phyloP scores from a whole-genome alignment of 2,888 invertebrate species.

The Pollenia angustigena region DNA sequence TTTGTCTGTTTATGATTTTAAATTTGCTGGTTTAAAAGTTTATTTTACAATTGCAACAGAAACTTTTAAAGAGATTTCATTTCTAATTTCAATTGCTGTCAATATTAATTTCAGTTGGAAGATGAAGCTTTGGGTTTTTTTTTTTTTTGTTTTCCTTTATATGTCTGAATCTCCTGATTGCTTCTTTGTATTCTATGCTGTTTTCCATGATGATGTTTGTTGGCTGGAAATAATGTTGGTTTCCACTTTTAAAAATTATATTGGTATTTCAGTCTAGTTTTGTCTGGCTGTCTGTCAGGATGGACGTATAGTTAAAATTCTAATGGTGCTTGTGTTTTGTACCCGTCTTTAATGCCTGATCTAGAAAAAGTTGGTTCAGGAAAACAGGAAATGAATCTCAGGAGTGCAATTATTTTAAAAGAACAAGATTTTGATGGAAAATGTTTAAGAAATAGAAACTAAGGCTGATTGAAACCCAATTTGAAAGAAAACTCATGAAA shows the following conservation, averaged over 20 bases:
- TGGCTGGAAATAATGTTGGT: neutral
- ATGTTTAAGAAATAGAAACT: neutral
- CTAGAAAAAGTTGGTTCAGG: neutral
- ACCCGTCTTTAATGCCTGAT: conserved; percentile 16
- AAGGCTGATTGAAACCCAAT: neutral
- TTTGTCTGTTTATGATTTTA: neutral
- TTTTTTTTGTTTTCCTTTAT: neutral
- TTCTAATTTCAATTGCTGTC: conserved; percentile 54
- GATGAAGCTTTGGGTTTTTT: neutral
- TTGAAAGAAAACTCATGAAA: neutral
- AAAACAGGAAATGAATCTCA: conserved; percentile 44
- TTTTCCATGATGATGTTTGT: conserved; percentile 28
- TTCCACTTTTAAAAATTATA: neutral
- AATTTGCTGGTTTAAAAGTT: neutral
- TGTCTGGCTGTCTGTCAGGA: conserved; percentile 34
- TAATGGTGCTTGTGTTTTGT: neutral
- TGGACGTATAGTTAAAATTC: neutral
- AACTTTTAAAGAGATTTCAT: conserved; percentile 17
- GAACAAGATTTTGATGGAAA: conserved; percentile 3
- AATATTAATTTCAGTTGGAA: conserved; percentile 44
- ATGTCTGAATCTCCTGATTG: conserved; percentile 2
- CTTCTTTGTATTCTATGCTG: conserved; percentile 15
- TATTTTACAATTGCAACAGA: conserved; percentile 4
- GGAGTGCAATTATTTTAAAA: conserved; percentile 35
- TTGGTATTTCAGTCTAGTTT: conserved; percentile 32